Percentiles rank a stretch among this genome's conserved stretches.
Evolutionary conservation across 2,888 invertebrate genomes (phyloP).

Genomic region (Platycheirus albimanus): DNA sequence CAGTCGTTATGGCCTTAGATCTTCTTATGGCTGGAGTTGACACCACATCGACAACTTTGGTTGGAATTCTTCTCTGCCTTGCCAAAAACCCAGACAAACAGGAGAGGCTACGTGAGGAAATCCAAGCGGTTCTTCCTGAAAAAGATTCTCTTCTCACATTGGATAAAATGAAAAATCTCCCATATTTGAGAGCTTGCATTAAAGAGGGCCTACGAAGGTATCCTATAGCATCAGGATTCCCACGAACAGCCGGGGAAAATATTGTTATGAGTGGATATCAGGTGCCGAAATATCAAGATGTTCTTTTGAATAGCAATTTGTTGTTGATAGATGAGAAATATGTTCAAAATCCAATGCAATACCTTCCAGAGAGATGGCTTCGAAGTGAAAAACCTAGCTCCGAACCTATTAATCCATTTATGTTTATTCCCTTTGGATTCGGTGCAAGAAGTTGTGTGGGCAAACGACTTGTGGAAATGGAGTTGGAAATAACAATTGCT

Average conservation of each 20-base stretch:
- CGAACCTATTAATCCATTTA: constrained; percentile 61
- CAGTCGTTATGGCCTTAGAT: constrained; percentile 84
- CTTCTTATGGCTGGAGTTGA: constrained; percentile 85
- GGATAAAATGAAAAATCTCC: constrained; percentile 82
- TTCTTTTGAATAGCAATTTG: constrained; percentile 88
- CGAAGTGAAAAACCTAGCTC: constrained; percentile 75
- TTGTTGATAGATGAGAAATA: constrained; percentile 86
- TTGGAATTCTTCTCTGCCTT: constrained; percentile 85
- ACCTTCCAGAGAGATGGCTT: constrained; percentile 89
- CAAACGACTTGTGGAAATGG: constrained; percentile 87
- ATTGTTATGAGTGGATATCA: constrained; percentile 85
- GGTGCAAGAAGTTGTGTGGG: constrained; percentile 87
- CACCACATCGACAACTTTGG: constrained; percentile 84
- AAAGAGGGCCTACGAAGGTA: constrained; percentile 87
- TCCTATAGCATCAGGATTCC: constrained; percentile 85
- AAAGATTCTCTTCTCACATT: constrained; percentile 82
- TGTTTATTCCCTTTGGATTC: constrained; percentile 85
- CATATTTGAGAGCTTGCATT: constrained; percentile 88
- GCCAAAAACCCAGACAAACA: constrained; percentile 87
- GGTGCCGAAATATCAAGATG: constrained; percentile 86
- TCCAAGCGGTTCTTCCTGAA: constrained; percentile 82
- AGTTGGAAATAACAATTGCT: constrained; percentile 83
- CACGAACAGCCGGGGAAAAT: constrained; percentile 84
- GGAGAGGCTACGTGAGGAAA: constrained; percentile 85
- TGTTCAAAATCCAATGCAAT: constrained; percentile 85